Percentiles rank a stretch among this genome's conserved stretches.
These are phyloP conservation scores for Ophioninae sp. DNA, from an alignment of 2,888 invertebrate genomes.

Conservation along the genomic window DNA sequence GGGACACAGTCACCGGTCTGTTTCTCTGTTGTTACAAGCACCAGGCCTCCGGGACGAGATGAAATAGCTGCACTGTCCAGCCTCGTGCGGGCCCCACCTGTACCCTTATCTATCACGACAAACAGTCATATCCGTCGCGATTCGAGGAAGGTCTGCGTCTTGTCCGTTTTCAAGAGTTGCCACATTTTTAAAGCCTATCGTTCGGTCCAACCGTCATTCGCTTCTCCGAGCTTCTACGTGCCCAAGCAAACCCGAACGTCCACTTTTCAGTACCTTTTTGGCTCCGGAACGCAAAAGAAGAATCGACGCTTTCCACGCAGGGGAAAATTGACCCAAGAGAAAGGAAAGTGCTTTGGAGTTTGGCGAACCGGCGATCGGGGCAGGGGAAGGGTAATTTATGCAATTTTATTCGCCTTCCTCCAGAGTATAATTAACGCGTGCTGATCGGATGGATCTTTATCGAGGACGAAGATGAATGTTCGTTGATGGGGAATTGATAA, in stretches of 20 bases:
- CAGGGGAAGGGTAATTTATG: background rate
- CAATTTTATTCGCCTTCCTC: background rate
- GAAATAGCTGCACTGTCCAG: constrained; percentile 79
- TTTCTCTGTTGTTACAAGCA: constrained; percentile 60
- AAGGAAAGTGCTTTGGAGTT: background rate
- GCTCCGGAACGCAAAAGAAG: background rate
- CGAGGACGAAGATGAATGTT: background rate
- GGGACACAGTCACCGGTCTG: constrained; percentile 49
- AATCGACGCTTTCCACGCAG: background rate
- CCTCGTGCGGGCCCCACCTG: constrained; percentile 74
- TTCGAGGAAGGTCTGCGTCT: constrained; percentile 57
- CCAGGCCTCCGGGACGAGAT: constrained; percentile 70
- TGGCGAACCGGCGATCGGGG: background rate
- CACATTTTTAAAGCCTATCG: constrained; percentile 12
- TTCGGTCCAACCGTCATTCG: constrained; percentile 49
- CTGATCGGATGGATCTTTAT: background rate
- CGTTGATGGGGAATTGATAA: background rate
- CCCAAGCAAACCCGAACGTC: constrained; percentile 9
- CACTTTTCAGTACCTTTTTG: background rate
- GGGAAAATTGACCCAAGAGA: constrained; percentile 16
- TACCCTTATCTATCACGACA: constrained; percentile 79
- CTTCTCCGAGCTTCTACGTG: constrained; percentile 15
- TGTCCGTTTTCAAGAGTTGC: constrained; percentile 55
- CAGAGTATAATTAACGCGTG: background rate
- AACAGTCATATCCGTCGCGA: constrained; percentile 76